Percentiles rank a stretch among this genome's conserved stretches.
phyloP scores from a whole-genome alignment of 2,888 invertebrate genomes.

The Amphiduros pacificus region DNA sequence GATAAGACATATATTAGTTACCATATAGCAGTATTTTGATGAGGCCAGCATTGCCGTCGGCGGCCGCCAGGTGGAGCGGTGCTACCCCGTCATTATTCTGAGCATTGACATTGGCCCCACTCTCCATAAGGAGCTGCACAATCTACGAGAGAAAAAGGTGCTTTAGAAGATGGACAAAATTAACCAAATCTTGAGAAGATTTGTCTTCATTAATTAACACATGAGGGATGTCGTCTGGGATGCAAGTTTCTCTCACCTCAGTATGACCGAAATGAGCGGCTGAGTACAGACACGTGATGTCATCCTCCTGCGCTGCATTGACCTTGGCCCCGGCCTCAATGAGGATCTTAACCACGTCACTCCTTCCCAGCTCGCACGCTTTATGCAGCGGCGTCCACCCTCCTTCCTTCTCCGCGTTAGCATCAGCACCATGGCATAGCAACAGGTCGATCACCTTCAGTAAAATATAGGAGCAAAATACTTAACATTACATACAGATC shows the following conservation, averaged over 20 bases:
- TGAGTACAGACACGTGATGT: conserved; percentile 15
- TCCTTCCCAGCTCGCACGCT: conserved; percentile 14
- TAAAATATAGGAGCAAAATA: no score
- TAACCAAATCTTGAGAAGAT: no score
- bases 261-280: conserved; percentile 21
- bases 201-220: no score
- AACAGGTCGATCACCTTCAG: conserved; percentile 9
- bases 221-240: no score
- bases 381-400: conserved; percentile 23
- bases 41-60: conserved; percentile 13
- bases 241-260: no score
- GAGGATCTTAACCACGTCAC: neutral
- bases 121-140: neutral
- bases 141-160: no score
- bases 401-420: conserved; percentile 12
- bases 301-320: conserved; percentile 13
- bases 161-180: no score
- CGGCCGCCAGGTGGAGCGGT: conserved; percentile 17
- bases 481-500: no score
- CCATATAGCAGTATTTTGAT: conserved; percentile 11
- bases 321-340: conserved; percentile 16
- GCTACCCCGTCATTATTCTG: neutral
- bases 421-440: conserved; percentile 10
- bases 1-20: no score
- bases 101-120: neutral